Base-by-base conservation (phyloP, 2,888 invertebrate species). In the Acronicta leporina region DNA sequence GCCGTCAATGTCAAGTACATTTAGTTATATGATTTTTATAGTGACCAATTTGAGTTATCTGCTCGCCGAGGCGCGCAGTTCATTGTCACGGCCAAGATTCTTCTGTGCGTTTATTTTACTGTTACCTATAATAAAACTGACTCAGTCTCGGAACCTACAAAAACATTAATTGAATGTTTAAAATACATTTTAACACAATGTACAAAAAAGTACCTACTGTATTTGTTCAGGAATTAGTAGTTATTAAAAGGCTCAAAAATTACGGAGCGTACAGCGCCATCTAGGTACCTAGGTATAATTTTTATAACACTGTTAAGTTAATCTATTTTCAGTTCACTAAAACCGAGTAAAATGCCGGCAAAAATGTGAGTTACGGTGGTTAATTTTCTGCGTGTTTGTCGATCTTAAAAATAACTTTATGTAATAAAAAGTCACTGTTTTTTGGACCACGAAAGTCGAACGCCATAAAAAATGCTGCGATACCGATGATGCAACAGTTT, bases 21-120 rank as follows among this genome's bases (percentile, higher is more conserved):
- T 57, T 51, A 67, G 35, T 51, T 30, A 30, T 45, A 25, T 48
- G 55, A 42, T 45, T 69, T 50, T 68, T 64, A 55, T n/a, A 46
- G 40, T 60, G 60, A 50, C 50, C 56, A 69, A 27, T 58, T 54
- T 72, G 51, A 61, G 73, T 77, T 71, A 67, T 58, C 77, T 70
- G 68, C 42, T 42, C 51, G 52, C 40, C 46, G 53, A 47, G 46
- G 53, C 61, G 60, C 61, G 66, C 68, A 62, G 83, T 79, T 80
- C 84, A 85, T 79, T 84, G 86, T 84, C 84, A 85, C 47, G 83
- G 85, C 50, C 84, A 63, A 69, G 63, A 43, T 44, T 58, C 25
- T 48, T 52, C 52, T 57, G 56, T 56, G 54, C 55, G 61, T 59
- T 67, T 73, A 67, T 59, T 59, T 44, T 41, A 45, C 40, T 35